Percentiles rank a stretch among this genome's conserved stretches.
phyloP scores from a whole-genome alignment of 2,113 vertebrate genomes.

The Rutilus rutilus region DNA sequence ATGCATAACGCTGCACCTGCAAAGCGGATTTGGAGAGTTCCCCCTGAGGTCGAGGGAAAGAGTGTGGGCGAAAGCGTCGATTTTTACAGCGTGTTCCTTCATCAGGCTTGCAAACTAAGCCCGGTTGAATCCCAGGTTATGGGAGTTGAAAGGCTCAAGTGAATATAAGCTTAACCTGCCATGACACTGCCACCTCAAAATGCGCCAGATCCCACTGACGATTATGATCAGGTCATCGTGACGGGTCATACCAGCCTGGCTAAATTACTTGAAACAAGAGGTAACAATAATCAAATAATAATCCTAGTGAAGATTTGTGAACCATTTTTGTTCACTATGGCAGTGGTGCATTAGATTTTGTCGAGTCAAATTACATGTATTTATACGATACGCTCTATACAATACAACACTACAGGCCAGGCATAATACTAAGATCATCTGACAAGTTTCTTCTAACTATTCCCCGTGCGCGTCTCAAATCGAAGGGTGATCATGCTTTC shows the following conservation, averaged over 20 bases:
- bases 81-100: conserved; percentile 35
- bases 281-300: no score
- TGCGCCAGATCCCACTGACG: conserved; percentile 40
- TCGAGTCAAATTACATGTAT: background rate
- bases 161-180: conserved; percentile 68
- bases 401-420: no score
- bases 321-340: no score
- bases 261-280: no score
- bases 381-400: no score
- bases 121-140: conserved; percentile 63
- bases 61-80: background rate
- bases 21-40: conserved; percentile 14
- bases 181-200: background rate
- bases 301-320: no score
- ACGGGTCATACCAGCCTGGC: background rate
- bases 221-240: conserved; percentile 17
- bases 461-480: no score
- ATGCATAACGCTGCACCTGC: background rate
- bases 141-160: conserved; percentile 66
- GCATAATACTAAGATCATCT: no score
- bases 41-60: conserved; percentile 3
- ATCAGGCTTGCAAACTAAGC: conserved; percentile 50
- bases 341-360: background rate
- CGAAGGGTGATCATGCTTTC: no score
- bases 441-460: no score